Percentiles rank a stretch among this genome's conserved stretches.
Evolutionary conservation across 92 coral and sea anemone genomes (phyloP).

Genomic region (Porites cylindrica): DNA sequence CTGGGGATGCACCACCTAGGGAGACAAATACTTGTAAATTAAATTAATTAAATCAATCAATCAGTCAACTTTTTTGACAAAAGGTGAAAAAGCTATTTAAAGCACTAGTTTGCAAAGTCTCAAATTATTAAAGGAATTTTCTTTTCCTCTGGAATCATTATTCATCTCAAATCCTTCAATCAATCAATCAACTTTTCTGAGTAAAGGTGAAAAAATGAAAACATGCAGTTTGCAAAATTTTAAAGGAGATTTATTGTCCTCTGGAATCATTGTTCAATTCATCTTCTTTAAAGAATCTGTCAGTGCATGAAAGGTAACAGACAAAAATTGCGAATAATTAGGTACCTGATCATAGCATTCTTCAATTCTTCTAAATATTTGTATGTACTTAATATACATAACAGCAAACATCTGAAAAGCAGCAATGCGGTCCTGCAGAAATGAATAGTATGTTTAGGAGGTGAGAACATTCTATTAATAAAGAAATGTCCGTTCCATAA

Average conservation of each 20-base stretch:
- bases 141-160: too few species aligned
- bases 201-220: too few species aligned
- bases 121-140: too few species aligned
- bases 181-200: not conserved
- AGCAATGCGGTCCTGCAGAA: slow-evolving; percentile 90
- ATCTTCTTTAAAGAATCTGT: too few species aligned
- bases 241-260: too few species aligned
- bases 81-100: too few species aligned
- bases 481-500: too few species aligned
- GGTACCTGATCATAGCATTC: slow-evolving; percentile 98
- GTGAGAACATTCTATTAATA: not conserved
- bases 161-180: too few species aligned
- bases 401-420: slow-evolving; percentile 99
- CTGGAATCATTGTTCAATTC: too few species aligned
- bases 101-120: too few species aligned
- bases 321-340: not conserved
- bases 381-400: slow-evolving; percentile 94
- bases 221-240: too few species aligned
- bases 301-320: too few species aligned
- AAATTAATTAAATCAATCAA: not conserved
- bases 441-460: not conserved
- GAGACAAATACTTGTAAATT: not conserved
- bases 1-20: slow-evolving; percentile 97
- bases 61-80: not conserved
- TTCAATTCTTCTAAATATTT: slow-evolving; percentile 93